Base-by-base conservation (phyloP, 2,113 vertebrate species). In the Urocolius indicus region DNA sequence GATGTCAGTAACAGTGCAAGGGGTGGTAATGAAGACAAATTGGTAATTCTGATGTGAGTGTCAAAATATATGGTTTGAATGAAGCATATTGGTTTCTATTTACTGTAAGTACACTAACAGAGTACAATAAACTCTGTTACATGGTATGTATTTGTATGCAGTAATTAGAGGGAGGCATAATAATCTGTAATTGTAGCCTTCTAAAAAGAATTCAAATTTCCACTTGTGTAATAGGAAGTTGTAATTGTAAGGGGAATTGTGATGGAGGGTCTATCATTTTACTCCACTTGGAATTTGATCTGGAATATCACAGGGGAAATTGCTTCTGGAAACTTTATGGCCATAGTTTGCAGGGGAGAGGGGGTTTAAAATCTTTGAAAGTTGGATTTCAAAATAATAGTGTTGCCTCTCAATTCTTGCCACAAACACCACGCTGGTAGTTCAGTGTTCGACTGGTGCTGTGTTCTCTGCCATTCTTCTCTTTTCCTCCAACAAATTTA, bases 11-110 rank as follows among this genome's bases (percentile, higher is more conserved):
- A 82, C 66, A 55, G 84, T 90, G 61, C 82, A 86, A 80, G 75
- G 84, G 54, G 67, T 52, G 87, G 18, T 93, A 95, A 96, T 87
- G 79, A 94, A 97, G 96, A 89, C 66, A 94, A 91, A 75, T 94
- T 86, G 81, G 79, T 89, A 87, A 68, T 81, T 80, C 57, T 48
- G 38, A 83, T 83, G 66, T 61, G 57, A 81, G 71, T 95, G 82
- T 87, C 80, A 89, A 95, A 97, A 92, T 94, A 85, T 81, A 93
- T 29, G 63, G 46, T 65, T 46, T 72, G 76, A 61, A 27, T 72
- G 79, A 81, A 92, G 48, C 65, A 19, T 59, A 74, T 76, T 92
- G 92, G 65, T 89, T 89, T 87, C 77, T 96, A 9, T 96, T 96
- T 96, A 66, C 83, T 95, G 69, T 90, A 92, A 93, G 86, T 96